Evolutionary conservation across 1,140 invertebrate species (phyloP), one percentile per base, ranked within the genome.

Genomic region (Phymastichus coffea): DNA sequence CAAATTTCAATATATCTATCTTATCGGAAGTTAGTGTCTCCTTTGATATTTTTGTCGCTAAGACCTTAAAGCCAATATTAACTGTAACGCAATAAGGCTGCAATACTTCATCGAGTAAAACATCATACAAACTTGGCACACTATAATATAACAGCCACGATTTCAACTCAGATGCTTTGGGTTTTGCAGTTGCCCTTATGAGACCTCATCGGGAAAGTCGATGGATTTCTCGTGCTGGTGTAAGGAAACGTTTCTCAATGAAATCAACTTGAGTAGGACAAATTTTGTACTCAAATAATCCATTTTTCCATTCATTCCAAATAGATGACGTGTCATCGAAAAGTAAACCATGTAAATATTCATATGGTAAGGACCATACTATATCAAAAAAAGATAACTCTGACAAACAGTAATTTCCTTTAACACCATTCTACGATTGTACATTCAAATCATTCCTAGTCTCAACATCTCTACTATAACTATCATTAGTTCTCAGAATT

Each of bases 301-400:
- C 23, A 46, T 15, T 46, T 46, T 56, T 44, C 22, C 20, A 35
- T 37, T 56, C 41, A 46, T 47, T 41, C 66, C 64, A 70, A 2
- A 70, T 9, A 28, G 65, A 64, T 19, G 40, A 22, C 33, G 46
- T 37, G 25, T 66, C 64, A 3, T 65, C 66, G 8, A 68, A 33
- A 4, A 66, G 40, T 28, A 60, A 19, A 37, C 48, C 58, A 43
- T 71, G 64, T 64, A 71, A 65, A 47, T 69, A 69, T 28, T 70
- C 69, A 4, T 47, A 23, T 12, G 60, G 54, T n/a, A n/a, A n/a
- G n/a, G n/a, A n/a, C n/a, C n/a, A n/a, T n/a, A n/a, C n/a, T n/a
- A n/a, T n/a, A n/a, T n/a, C n/a, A n/a, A n/a, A n/a, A n/a, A n/a
- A n/a, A n/a, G n/a, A n/a, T n/a, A n/a, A n/a, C n/a, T n/a, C n/a